These are phyloP conservation scores for Augochlorella aurata DNA, from an alignment of 2,888 invertebrate genomes.

Conservation along the genomic window DNA sequence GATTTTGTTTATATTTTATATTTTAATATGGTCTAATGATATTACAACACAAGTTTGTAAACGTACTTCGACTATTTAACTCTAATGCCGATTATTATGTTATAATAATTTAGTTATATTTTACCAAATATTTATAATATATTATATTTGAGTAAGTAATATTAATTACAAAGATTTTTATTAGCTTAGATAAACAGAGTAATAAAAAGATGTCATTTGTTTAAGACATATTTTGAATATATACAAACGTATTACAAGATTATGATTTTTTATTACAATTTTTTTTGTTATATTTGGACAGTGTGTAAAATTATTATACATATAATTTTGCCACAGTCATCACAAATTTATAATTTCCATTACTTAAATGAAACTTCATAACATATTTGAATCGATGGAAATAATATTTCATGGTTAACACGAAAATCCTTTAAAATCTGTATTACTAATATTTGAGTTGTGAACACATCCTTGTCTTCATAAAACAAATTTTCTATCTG, in stretches of 20 bases:
- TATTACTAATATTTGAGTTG: conserved; percentile 31
- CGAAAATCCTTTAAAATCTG: conserved; percentile 12
- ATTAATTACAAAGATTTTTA: background rate
- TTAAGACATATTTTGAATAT: background rate
- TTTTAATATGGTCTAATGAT: background rate
- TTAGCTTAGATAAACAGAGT: conserved; percentile 23
- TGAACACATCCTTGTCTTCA: conserved; percentile 59
- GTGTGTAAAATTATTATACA: conserved; percentile 25
- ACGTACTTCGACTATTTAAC: conserved; percentile 9
- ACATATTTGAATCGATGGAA: conserved; percentile 7
- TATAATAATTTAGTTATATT: conserved; percentile 3
- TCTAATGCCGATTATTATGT: background rate
- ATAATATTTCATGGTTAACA: conserved; percentile 15
- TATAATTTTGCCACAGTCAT: conserved; percentile 19
- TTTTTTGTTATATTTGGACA: conserved; percentile 11
- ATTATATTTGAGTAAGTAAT: background rate
- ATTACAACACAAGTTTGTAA: conserved; percentile 1
- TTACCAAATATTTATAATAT: background rate
- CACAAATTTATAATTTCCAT: conserved; percentile 29
- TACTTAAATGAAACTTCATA: conserved; percentile 8
- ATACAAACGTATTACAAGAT: background rate
- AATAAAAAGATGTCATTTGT: conserved; percentile 7
- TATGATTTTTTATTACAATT: conserved; percentile 19
- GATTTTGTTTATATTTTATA: conserved; percentile 17
- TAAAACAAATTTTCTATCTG: conserved; percentile 52